A percentile compares a stretch with the other conserved stretches of the same genome.
These are phyloP conservation scores for Tortricodes alternella DNA, from an alignment of 2,888 invertebrate genomes.

Conservation along the genomic window DNA sequence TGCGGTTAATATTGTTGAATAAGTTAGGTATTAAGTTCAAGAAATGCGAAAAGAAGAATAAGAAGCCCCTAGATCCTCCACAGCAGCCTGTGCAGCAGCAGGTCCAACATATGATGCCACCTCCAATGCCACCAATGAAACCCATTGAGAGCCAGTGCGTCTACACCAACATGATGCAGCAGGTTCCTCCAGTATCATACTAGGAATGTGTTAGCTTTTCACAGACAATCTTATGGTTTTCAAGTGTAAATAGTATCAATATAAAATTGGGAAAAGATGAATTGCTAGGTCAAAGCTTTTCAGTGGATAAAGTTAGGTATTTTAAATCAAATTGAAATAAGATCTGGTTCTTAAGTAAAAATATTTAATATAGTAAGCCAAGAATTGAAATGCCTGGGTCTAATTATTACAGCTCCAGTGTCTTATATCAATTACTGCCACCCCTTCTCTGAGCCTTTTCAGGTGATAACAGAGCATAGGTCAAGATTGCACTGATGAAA, in stretches of 20 bases:
- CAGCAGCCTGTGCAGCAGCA: constrained; percentile 41
- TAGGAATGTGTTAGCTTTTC: constrained; percentile 35
- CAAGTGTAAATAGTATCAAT: neutral
- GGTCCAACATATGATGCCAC: constrained; percentile 46
- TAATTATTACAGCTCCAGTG: no score
- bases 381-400: no score
- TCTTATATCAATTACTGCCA: no score
- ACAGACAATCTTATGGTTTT: neutral
- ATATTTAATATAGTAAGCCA: neutral
- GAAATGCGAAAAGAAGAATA: constrained; percentile 76
- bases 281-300: no score
- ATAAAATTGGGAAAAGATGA: no score
- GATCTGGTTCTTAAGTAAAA: neutral
- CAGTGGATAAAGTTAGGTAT: no score
- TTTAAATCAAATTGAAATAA: neutral
- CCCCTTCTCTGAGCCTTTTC: no score
- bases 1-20: constrained; percentile 70
- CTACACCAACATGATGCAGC: constrained; percentile 70
- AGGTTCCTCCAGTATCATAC: constrained; percentile 71
- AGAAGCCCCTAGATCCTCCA: constrained; percentile 60
- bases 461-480: no score
- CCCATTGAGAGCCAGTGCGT: constrained; percentile 68
- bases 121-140: constrained; percentile 57
- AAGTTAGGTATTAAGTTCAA: constrained; percentile 77
- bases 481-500: no score